Base-by-base conservation (phyloP, 2,797 vertebrate species). In the Lycodopsis pacificus region DNA sequence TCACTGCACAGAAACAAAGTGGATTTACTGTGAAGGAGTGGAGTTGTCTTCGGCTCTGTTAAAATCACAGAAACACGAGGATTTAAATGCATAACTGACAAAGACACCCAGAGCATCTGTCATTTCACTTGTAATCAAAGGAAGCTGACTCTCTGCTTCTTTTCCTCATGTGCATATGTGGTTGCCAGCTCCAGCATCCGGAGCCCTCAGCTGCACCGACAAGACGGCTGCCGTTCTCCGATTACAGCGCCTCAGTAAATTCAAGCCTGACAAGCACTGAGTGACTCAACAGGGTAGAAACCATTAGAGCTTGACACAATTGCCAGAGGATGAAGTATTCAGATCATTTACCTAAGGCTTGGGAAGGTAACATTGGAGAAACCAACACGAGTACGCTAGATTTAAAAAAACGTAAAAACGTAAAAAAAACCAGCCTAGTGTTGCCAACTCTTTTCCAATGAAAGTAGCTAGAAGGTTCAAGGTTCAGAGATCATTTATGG, bases 71-170 rank as follows among this genome's bases (percentile, higher is more conserved):
- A 76, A 3, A 65, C 59, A 40, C 3, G 13, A 78, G 20, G 56
- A 71, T 83, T 56, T 51, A 59, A 79, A 79, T 14, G 12, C 58
- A 15, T 67, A 40, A 77, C 73, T 36, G 62, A 65, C 61, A 71
- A 65, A 73, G 68, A 81, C 10, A 53, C 71, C 46, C 72, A 66
- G 17, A 73, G 68, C 56, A 4, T 77, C 74, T 80, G 73, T 34
- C 53, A 65, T 86, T 82, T 83, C 73, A 30, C 64, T 67, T 68
- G 74, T 14, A 79, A 87, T 89, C 84, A 88, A 76, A 79, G 65
- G 57, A 80, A 70, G 68, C 66, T 80, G 67, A 58, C 67, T 61
- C 61, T 58, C 63, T 32, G 19, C 62, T 70, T 79, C 57, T 69
- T 71, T 79, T 36, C 71, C 85, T 78, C 63, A 53, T 62, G 69